Percentiles rank a stretch among this genome's conserved stretches.
These are phyloP conservation scores for Carpatolechia fugitivella DNA, from an alignment of 2,888 invertebrate species.

Conservation along the genomic window DNA sequence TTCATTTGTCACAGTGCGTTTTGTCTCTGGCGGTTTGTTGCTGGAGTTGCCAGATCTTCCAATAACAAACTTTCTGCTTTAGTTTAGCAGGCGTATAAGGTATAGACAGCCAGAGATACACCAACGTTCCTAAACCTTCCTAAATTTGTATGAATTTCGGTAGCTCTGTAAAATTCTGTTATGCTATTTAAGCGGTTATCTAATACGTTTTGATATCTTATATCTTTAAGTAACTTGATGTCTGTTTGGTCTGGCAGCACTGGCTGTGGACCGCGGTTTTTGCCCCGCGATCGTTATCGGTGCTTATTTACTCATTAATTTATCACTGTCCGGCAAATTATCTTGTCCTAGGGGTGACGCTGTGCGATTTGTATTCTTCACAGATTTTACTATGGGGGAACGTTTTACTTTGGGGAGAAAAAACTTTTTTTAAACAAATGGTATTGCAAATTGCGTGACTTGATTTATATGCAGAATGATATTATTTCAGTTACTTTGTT, in stretches of 20 bases:
- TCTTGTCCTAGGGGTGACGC: conserved; percentile 43
- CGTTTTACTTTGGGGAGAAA: not conserved
- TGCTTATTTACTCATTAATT: conserved; percentile 72
- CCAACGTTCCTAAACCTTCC: too few relatives aligned
- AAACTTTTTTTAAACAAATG: not conserved
- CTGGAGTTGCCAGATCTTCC: conserved; percentile 14
- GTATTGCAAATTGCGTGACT: too few relatives aligned
- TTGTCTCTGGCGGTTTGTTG: conserved; percentile 31
- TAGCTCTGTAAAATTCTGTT: too few relatives aligned
- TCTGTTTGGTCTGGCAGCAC: not conserved
- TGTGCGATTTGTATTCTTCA: conserved; percentile 38
- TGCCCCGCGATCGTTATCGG: conserved; percentile 57
- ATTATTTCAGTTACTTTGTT: too few relatives aligned
- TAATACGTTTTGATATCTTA: too few relatives aligned
- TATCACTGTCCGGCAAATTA: conserved; percentile 67
- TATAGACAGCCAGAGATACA: too few relatives aligned
- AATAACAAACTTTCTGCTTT: too few relatives aligned
- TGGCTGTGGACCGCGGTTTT: not conserved
- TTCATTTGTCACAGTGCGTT: conserved; percentile 58
- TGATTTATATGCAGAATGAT: too few relatives aligned
- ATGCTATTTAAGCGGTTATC: too few relatives aligned
- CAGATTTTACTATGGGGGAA: not conserved
- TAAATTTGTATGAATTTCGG: too few relatives aligned
- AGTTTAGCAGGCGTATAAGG: too few relatives aligned
- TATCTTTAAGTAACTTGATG: too few relatives aligned